Evolutionary conservation across 2,113 vertebrate species (phyloP).

Genomic region (Progne subis): DNA sequence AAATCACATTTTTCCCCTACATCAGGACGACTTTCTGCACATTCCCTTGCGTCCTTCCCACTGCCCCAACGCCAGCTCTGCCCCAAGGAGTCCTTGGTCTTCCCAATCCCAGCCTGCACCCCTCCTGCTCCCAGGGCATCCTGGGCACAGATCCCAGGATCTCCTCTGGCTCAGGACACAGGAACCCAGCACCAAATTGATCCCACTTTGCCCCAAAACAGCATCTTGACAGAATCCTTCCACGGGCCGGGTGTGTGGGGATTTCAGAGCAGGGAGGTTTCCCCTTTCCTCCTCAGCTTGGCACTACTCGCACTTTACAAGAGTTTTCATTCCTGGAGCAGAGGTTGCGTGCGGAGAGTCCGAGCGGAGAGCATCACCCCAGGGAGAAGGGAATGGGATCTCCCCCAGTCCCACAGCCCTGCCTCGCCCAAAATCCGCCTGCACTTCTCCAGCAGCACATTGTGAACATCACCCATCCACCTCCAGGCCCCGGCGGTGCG

Average conservation of each 20-base stretch:
- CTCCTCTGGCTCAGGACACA: rapidly evolving
- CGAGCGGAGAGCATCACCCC: background rate
- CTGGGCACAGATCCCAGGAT: background rate
- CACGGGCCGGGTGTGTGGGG: background rate
- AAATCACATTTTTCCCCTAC: background rate
- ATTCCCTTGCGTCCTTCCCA: background rate
- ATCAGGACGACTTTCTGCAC: background rate
- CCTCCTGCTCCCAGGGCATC: background rate
- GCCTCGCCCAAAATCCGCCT: background rate
- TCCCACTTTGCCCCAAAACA: background rate
- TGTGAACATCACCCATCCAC: background rate
- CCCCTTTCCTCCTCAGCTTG: background rate
- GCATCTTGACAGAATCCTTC: background rate
- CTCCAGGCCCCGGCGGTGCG: rapidly evolving
- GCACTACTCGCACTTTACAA: background rate
- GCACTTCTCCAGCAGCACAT: background rate
- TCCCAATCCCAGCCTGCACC: background rate
- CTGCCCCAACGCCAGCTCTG: background rate
- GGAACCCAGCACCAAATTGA: background rate
- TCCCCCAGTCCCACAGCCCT: rapidly evolving
- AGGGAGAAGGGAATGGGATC: background rate
- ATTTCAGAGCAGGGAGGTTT: background rate
- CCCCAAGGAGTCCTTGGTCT: too few relatives aligned
- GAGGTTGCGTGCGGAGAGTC: background rate
- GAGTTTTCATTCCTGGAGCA: background rate